phyloP scores from a whole-genome alignment of 92 coral and sea anemone species.

The Epizoanthus illoricatus region DNA sequence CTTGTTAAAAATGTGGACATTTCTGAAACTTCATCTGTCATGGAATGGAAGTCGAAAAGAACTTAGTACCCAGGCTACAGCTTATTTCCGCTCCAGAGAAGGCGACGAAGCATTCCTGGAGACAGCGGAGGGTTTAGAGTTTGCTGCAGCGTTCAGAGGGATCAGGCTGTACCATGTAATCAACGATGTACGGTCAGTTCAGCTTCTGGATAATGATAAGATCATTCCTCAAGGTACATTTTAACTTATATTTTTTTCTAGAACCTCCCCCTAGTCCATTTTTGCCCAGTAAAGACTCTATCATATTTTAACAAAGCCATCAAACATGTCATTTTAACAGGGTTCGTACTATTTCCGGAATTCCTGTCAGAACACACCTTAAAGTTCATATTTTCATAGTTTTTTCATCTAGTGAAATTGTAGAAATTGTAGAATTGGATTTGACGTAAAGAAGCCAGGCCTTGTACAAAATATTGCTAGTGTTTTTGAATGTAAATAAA shows the following conservation, averaged over 20 bases:
- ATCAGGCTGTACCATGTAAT: slow-evolving; percentile 88
- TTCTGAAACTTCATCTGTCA: slow-evolving; percentile 65
- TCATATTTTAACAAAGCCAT: neutral
- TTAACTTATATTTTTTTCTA: neutral
- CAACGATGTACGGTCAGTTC: slow-evolving; percentile 83
- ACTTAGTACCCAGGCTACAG: slow-evolving; percentile 63
- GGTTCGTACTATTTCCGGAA: no score
- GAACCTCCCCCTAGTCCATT: neutral
- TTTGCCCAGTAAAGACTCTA: neutral
- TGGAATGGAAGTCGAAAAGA: slow-evolving; percentile 81
- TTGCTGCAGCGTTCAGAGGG: slow-evolving; percentile 75
- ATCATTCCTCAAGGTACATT: slow-evolving; percentile 82
- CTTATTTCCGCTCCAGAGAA: slow-evolving; percentile 57
- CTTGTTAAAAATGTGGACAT: slow-evolving; percentile 85
- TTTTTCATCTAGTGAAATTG: no score
- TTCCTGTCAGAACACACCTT: no score
- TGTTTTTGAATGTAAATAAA: no score
- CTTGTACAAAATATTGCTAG: no score
- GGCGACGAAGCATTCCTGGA: slow-evolving; percentile 70
- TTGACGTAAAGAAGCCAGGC: no score
- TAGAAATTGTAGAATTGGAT: no score
- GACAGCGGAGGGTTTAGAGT: slow-evolving; percentile 70
- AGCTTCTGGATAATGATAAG: slow-evolving; percentile 75
- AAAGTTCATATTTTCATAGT: no score
- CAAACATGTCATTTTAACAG: no score